Evolutionary conservation across 37 sponge, comb jelly and placozoan genomes (phyloP).

Genomic region (Ianthella basta): DNA sequence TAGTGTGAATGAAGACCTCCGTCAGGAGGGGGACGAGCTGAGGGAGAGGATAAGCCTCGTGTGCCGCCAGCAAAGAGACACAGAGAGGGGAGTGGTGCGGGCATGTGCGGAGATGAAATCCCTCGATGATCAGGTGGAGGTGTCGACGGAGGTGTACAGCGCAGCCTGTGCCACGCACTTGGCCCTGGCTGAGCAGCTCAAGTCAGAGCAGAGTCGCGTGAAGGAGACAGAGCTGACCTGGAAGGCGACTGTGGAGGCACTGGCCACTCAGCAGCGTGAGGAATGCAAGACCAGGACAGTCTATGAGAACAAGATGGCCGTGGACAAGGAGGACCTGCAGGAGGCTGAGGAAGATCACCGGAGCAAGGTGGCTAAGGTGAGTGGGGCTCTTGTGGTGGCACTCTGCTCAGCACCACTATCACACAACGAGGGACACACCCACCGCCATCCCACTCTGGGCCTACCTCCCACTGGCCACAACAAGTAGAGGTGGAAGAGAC

Average conservation of each 20-base stretch:
- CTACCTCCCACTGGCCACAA: too few relatives aligned
- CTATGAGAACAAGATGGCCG: background rate
- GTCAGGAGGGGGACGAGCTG: background rate
- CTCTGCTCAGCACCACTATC: too few relatives aligned
- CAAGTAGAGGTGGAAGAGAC: too few relatives aligned
- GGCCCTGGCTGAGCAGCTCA: background rate
- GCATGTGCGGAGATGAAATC: background rate
- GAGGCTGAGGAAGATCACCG: background rate
- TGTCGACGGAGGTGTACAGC: background rate
- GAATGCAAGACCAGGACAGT: conserved; percentile 2
- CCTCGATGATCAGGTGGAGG: conserved; percentile 7
- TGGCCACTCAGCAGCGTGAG: conserved; percentile 1
- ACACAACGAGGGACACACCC: too few relatives aligned
- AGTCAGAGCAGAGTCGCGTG: background rate
- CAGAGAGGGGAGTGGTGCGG: background rate
- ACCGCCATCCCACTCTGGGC: too few relatives aligned
- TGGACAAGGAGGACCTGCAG: background rate
- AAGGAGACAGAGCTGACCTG: conserved; percentile 12
- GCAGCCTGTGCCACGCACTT: background rate
- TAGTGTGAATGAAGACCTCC: background rate
- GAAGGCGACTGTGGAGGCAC: conserved; percentile 27
- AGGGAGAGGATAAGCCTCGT: background rate
- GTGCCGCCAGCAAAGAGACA: background rate
- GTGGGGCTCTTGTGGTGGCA: too few relatives aligned
- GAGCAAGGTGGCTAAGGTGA: background rate